phyloP scores from a whole-genome alignment of 2,113 vertebrate genomes.

The Machaerirhynchus nigripectus region DNA sequence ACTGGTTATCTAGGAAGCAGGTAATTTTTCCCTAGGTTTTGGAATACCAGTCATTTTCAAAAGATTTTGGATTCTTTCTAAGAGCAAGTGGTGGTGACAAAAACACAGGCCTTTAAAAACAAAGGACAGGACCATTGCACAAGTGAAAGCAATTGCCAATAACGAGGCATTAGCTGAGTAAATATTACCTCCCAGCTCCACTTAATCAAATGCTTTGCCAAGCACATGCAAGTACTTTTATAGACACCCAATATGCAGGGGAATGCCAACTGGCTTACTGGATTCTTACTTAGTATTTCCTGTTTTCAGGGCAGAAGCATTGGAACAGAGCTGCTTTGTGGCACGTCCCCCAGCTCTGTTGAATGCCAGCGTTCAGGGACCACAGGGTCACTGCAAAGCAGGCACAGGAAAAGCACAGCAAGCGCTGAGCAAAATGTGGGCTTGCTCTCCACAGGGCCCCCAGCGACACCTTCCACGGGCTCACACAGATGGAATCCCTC shows the following conservation, averaged over 20 bases:
- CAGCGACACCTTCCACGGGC: background rate
- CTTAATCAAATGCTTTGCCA: constrained; percentile 19
- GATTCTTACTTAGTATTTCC: background rate
- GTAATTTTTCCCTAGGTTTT: background rate
- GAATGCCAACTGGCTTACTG: background rate
- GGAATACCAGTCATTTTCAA: background rate
- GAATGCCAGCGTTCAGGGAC: background rate
- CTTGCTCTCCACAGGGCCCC: background rate
- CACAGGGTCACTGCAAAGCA: accelerated
- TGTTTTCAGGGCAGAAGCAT: background rate
- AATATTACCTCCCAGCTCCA: constrained; percentile 4
- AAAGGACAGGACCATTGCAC: background rate
- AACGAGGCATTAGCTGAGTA: background rate
- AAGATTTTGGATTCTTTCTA: background rate
- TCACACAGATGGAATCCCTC: background rate
- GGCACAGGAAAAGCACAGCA: background rate
- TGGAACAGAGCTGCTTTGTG: background rate
- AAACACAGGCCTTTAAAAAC: background rate
- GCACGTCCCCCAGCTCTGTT: background rate
- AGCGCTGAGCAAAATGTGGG: background rate
- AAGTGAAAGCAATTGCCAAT: background rate
- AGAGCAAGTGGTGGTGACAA: background rate
- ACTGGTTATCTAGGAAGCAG: background rate
- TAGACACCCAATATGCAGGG: background rate
- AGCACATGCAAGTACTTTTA: background rate